These are phyloP conservation scores for Polia nebulosa DNA, from an alignment of 2,888 invertebrate genomes.

Conservation along the genomic window DNA sequence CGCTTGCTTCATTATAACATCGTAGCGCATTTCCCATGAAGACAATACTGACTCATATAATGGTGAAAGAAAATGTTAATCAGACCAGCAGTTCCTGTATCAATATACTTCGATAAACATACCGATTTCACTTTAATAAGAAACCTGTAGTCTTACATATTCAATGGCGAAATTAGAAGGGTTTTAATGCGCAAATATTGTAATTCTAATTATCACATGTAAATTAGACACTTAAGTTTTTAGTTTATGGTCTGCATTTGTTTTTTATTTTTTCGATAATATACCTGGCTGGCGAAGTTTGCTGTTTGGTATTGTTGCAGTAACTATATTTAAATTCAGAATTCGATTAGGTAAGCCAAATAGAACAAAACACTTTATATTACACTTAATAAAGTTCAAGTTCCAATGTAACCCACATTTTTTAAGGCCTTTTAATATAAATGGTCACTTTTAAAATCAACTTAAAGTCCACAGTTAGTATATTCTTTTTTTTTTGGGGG, in stretches of 20 bases:
- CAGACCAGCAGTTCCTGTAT: constrained; percentile 49
- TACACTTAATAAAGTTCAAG: too few relatives aligned
- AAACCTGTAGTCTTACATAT: constrained; percentile 8
- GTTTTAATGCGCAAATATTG: constrained; percentile 9
- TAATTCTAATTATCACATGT: constrained; percentile 5
- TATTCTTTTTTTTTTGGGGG: too few relatives aligned
- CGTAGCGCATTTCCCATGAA: constrained; percentile 31
- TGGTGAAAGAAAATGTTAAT: constrained; percentile 36
- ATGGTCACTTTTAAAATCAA: too few relatives aligned
- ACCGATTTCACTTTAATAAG: constrained; percentile 30
- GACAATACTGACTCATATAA: constrained; percentile 36
- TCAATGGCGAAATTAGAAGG: not conserved
- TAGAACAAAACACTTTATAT: too few relatives aligned
- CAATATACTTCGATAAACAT: constrained; percentile 34
- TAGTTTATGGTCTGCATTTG: not conserved
- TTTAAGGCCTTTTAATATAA: too few relatives aligned
- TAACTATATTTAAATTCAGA: not conserved
- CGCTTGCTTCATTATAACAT: constrained; percentile 6
- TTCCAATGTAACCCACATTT: too few relatives aligned
- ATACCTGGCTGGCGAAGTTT: not conserved
- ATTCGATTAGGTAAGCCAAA: too few relatives aligned
- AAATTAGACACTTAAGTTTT: not conserved
- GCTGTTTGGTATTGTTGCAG: not conserved
- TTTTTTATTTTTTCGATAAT: not conserved
- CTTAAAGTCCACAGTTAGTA: too few relatives aligned